Conservation (phyloP, 2,888 invertebrate species). For the Acholoe squamosa region DNA sequence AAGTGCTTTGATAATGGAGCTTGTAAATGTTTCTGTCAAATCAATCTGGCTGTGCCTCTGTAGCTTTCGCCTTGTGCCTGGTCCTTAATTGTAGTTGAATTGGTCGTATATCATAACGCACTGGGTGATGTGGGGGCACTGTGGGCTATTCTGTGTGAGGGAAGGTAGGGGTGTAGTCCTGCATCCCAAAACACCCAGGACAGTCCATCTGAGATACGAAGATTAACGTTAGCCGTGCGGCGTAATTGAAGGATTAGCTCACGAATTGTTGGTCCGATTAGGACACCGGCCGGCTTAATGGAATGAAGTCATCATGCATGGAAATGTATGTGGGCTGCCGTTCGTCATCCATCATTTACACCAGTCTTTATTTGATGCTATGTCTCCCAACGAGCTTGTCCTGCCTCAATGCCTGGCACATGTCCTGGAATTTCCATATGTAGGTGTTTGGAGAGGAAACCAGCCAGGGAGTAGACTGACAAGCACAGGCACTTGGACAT, state of each 20-base stretch:
- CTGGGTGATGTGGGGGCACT: no score
- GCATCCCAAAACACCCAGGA: no score
- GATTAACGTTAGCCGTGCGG: neutral
- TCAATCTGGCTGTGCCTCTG: neutral
- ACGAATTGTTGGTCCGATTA: neutral
- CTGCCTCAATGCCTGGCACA: no score
- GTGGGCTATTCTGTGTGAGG: no score
- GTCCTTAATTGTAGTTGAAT: neutral
- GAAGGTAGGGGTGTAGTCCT: no score
- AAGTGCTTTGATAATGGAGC: neutral
- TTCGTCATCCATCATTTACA: neutral
- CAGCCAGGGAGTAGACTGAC: no score
- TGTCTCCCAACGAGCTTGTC: neutral
- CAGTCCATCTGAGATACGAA: neutral
- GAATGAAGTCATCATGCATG: constrained; percentile 6
- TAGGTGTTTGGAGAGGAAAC: no score
- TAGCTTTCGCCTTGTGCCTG: neutral
- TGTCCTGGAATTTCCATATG: no score
- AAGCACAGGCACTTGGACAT: no score
- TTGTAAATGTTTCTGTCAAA: neutral
- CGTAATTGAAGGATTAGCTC: neutral
- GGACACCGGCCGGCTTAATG: neutral
- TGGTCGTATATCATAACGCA: neutral
- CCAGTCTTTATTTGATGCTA: neutral
- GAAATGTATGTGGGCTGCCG: constrained; percentile 1